Evolutionary conservation across 2,797 vertebrate species (phyloP).

Genomic region (Phrynocephalus forsythii): DNA sequence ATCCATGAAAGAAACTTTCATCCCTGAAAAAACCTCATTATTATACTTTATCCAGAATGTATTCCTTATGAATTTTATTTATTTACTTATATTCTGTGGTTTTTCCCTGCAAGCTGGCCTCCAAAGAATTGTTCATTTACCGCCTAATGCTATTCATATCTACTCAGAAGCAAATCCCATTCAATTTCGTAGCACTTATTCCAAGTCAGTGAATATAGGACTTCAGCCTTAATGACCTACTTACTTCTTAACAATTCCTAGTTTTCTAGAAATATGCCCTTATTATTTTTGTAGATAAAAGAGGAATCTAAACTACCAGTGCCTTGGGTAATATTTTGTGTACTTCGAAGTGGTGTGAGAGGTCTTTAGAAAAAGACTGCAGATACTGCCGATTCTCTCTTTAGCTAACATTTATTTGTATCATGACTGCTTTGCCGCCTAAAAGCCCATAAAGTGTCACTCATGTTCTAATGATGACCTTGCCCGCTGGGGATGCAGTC

Average conservation of each 20-base stretch:
- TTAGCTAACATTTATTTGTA: constrained; percentile 25
- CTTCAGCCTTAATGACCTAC: background rate
- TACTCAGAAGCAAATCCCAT: background rate
- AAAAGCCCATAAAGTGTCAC: constrained; percentile 30
- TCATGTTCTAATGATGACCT: constrained; percentile 32
- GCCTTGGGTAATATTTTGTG: background rate
- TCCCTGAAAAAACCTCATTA: background rate
- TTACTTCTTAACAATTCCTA: constrained; percentile 30
- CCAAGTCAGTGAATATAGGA: background rate
- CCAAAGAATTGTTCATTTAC: background rate
- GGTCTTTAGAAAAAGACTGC: constrained; percentile 20
- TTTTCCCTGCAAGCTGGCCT: too few species aligned
- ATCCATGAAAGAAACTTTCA: background rate
- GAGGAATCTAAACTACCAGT: background rate
- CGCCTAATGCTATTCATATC: background rate
- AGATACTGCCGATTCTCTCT: constrained; percentile 16
- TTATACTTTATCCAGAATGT: background rate
- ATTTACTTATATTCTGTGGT: too few species aligned
- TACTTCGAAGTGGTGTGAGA: background rate
- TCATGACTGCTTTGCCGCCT: constrained; percentile 26
- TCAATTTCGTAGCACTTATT: background rate
- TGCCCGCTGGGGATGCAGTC: background rate
- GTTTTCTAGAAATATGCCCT: constrained; percentile 12
- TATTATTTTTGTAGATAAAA: background rate
- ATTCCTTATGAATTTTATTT: too few species aligned